Conservation (phyloP, 2,113 vertebrate genomes). For the Nannospalax galili region DNA sequence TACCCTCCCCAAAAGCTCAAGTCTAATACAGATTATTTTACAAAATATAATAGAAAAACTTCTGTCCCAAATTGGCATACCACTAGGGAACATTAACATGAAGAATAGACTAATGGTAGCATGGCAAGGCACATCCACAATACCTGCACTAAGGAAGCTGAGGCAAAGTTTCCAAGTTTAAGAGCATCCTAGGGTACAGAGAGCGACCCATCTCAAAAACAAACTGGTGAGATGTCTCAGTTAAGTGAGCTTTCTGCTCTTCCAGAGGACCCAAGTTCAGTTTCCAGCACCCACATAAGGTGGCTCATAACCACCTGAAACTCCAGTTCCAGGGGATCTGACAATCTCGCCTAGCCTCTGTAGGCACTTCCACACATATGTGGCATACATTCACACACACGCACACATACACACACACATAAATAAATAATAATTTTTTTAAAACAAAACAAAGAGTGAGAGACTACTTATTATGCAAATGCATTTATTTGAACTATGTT, state of each 20-base stretch:
- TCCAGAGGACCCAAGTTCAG: not conserved
- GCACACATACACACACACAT: not conserved
- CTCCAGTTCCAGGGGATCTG: not conserved
- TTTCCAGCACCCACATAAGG: not conserved
- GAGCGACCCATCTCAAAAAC: not conserved
- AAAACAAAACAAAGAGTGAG: not conserved
- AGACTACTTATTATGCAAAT: constrained; percentile 78
- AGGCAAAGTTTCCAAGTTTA: not conserved
- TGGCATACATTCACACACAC: too few species aligned
- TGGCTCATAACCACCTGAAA: not conserved
- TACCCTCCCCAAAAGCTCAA: not conserved
- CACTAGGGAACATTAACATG: not conserved
- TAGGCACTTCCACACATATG: too few species aligned
- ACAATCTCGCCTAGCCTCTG: too few species aligned
- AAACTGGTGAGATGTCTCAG: not conserved
- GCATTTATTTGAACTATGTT: constrained; percentile 87
- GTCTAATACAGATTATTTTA: not conserved
- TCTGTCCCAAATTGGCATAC: not conserved
- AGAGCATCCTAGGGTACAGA: not conserved
- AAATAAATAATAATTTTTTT: too few species aligned
- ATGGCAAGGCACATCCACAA: too few species aligned
- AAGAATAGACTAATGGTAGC: not conserved
- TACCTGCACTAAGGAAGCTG: not conserved
- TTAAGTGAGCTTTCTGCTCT: not conserved
- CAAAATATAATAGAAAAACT: not conserved